Conservation (phyloP, 2,113 vertebrate species). For the Recurvirostra avosetta region DNA sequence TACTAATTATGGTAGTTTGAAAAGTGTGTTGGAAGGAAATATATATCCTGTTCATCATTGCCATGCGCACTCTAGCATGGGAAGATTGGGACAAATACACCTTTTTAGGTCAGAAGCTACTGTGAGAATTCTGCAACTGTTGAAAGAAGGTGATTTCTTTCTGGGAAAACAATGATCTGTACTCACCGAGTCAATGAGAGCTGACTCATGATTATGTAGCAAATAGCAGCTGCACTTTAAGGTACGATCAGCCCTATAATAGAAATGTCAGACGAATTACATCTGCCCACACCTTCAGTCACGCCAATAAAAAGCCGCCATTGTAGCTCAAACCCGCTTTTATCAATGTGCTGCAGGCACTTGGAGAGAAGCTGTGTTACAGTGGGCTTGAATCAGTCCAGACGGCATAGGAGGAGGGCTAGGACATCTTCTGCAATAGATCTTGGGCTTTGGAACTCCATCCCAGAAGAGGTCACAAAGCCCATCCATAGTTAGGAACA, state of each 20-base stretch:
- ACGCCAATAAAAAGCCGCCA: background rate
- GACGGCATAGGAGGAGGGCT: background rate
- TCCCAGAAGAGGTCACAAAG: background rate
- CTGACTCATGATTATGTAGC: slow-evolving; percentile 23
- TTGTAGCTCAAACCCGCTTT: background rate
- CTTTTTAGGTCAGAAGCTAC: background rate
- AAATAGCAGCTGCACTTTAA: background rate
- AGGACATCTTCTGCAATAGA: background rate
- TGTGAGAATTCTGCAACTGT: background rate
- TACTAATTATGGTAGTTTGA: background rate
- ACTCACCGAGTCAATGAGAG: background rate
- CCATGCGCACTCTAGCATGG: background rate
- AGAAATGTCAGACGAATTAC: background rate
- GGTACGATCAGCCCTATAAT: background rate
- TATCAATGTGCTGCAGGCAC: background rate
- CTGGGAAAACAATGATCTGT: background rate
- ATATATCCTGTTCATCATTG: background rate
- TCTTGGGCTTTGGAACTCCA: background rate
- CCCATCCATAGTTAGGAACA: background rate
- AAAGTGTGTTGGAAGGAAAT: background rate
- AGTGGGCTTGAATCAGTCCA: background rate
- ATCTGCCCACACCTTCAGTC: background rate
- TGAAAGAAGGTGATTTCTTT: background rate
- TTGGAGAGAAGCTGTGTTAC: background rate
- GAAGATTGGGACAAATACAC: background rate